Percentiles rank a stretch among this genome's conserved stretches.
phyloP scores from a whole-genome alignment of 2,888 invertebrate genomes.

The Teleogryllus oceanicus region DNA sequence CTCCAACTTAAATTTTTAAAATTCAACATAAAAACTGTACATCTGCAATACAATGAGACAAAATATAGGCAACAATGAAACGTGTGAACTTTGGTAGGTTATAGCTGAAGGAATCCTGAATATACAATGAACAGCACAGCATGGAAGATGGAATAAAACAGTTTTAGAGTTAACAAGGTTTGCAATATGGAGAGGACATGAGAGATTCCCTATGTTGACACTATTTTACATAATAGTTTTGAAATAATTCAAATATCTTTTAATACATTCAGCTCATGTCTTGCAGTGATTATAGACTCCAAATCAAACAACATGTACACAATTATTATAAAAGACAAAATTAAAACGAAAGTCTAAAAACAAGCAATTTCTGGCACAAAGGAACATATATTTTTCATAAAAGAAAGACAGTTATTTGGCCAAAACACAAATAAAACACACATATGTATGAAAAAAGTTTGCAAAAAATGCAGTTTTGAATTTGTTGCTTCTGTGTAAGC shows the following conservation, averaged over 20 bases:
- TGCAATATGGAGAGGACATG: neutral
- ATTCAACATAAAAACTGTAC: constrained; percentile 35
- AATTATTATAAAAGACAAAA: constrained; percentile 7
- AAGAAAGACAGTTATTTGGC: constrained; percentile 30
- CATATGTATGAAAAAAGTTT: constrained; percentile 31
- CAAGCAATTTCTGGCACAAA: constrained; percentile 31
- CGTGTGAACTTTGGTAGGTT: constrained; percentile 34
- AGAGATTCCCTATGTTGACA: neutral
- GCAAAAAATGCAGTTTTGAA: constrained; percentile 32
- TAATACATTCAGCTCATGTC: constrained; percentile 26
- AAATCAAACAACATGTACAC: constrained; percentile 27
- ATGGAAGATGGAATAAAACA: neutral
- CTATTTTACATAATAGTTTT: neutral
- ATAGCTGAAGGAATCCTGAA: constrained; percentile 25
- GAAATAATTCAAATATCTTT: neutral
- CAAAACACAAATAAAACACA: constrained; percentile 33
- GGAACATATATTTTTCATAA: constrained; percentile 31
- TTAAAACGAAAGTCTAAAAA: constrained; percentile 23
- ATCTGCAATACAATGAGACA: constrained; percentile 32
- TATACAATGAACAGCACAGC: neutral
- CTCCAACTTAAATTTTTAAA: constrained; percentile 36
- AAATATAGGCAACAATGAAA: constrained; percentile 32
- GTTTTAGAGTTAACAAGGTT: neutral
- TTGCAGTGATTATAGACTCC: constrained; percentile 29
- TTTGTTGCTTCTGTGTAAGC: constrained; percentile 27